Base-by-base conservation (phyloP, 2,113 vertebrate genomes). In the Oryctolagus cuniculus region DNA sequence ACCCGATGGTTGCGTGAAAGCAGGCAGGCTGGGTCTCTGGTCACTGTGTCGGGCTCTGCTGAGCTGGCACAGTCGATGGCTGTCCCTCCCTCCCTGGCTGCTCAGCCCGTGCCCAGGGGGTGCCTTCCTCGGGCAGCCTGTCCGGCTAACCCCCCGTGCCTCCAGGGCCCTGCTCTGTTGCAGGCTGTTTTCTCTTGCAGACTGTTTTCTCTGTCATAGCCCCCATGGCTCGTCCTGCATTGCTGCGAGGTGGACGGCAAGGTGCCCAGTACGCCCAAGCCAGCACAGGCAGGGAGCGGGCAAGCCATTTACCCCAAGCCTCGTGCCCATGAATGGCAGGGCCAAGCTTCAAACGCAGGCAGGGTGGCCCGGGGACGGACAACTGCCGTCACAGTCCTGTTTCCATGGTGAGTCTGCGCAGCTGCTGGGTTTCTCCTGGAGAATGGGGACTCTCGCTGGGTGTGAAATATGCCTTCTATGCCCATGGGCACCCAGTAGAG, bases 331-430 rank as follows among this genome's bases (percentile, higher is more conserved):
- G 34, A 64, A 31, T 10, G 5, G 10, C 64, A 44, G 80, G 75
- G 49, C 63, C 31, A 73, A 73, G 49, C 81, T 72, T 84, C 61
- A n/a, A 49, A 80, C 53, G 64, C 73, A 80, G 51, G 51, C 21
- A 17, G 51, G 6, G 55, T 16, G 15, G 67, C 51, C 72, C 75
- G 13, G 29, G 72, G 36, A 15, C 51, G 93, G 77, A 87, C 6
- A 22, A 10, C 17, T 63, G 55, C 64, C 51, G 17, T 89, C 10
- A n/a, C 5, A 12, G 82, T 66, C 82, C 66, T 29, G 67, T 95
- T 82, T 89, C 44, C 91, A 72, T n/a, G 34, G 91, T 80, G 94
- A 91, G 66, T 94, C 36, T 66, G 78, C 69, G 79, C 38, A 69
- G 29, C 64, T 86, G 25, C 63, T 61, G 24, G 63, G 17, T 3